Base-by-base conservation (phyloP, 2,888 invertebrate species). In the Apamea sordens region DNA sequence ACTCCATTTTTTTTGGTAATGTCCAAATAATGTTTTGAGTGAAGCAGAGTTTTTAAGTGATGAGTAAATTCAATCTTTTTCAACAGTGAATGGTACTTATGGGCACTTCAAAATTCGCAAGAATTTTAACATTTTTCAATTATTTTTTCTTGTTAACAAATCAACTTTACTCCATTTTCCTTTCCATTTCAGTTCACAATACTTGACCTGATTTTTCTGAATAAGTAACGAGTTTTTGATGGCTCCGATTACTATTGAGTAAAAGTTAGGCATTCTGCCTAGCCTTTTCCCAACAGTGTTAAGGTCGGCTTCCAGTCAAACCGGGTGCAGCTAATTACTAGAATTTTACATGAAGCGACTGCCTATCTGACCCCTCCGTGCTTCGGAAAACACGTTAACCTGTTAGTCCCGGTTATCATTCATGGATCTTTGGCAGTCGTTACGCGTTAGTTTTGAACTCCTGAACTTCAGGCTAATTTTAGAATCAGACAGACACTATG, bases 161-260 rank as follows among this genome's bases (percentile, higher is more conserved):
- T 44, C 41, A 73, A 64, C 64, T 53, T 64, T 28, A 72, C 50
- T 28, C 21, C 21, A 75, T 72, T 80, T 75, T 21, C 28, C n/a
- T 36, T 72, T 59, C 18, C 24, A 21, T 5, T 68, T 84, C 41
- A 24, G 24, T 64, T 79, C 8, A 6, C n/a, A 63, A 71, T 71
- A 77, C 67, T 80, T 85, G 76, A 73, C 85, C 80, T 70, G 56
- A 24, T 76, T 85, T 73, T 76, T 69, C 6, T 70, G 67, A 75
- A 75, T 79, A 68, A 72, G 50, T 44, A 72, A 84, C 5, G 75
- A 79, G 71, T 69, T 72, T 77, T 73, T 72, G 41, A 56, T 50
- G 41, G 24, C 24, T 44, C 28, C 24, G 63, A 83, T 69, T 64
- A 76, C 21, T 32, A 47, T 83, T 56, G 13, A n/a, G 28, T 70